These are phyloP conservation scores for Uropetala carovei DNA, from an alignment of 2,888 invertebrate species.

Conservation along the genomic window DNA sequence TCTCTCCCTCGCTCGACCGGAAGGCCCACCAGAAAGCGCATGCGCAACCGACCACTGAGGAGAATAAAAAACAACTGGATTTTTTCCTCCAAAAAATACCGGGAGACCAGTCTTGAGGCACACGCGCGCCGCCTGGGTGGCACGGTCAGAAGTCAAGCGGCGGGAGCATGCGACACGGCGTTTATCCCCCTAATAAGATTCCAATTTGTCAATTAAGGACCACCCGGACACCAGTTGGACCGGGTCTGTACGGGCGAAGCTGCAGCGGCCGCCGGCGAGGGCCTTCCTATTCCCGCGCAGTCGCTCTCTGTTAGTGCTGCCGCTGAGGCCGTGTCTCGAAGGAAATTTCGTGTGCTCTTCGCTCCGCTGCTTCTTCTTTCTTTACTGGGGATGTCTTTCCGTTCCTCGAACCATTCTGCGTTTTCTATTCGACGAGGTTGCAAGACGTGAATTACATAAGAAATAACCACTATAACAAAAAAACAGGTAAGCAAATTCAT, in stretches of 20 bases:
- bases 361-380: not conserved
- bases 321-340: not conserved
- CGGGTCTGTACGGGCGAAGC: constrained; percentile 46
- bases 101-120: constrained; percentile 49
- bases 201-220: constrained; percentile 64
- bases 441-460: not conserved
- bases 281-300: not conserved
- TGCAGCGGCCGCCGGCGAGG: not conserved
- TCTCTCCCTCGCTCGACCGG: not conserved
- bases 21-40: not conserved
- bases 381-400: not conserved
- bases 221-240: constrained; percentile 64
- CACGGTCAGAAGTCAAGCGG: constrained; percentile 64
- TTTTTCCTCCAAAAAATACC: constrained; percentile 35
- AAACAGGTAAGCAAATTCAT: too few species aligned
- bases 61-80: not conserved
- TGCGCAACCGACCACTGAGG: constrained; percentile 33
- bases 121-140: constrained; percentile 64
- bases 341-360: not conserved
- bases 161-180: constrained; percentile 61
- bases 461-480: too few species aligned
- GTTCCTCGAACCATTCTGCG: not conserved
- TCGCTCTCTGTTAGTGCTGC: not conserved
- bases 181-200: constrained; percentile 64
- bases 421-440: not conserved